These are phyloP conservation scores for Jordanella pulchra DNA, from an alignment of 2,797 vertebrate species.

Conservation along the genomic window DNA sequence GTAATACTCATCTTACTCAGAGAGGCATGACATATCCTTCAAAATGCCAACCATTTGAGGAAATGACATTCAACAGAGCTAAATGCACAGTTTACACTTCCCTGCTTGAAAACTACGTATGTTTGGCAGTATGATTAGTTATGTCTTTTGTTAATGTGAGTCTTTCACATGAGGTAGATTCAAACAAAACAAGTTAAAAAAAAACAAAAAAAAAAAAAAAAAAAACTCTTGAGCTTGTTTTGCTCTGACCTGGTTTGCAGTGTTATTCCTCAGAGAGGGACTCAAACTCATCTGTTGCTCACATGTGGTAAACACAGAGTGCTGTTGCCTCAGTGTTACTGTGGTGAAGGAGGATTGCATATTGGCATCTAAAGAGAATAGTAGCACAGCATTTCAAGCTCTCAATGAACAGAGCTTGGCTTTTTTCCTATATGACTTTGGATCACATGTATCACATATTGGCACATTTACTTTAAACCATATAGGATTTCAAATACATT, in stretches of 20 bases:
- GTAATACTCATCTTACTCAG: neutral
- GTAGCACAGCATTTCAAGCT: slow-evolving; percentile 36
- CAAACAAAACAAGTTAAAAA: neutral
- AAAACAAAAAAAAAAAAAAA: neutral
- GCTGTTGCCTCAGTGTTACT: slow-evolving; percentile 23
- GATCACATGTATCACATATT: neutral
- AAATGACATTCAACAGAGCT: neutral
- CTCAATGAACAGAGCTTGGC: slow-evolving; percentile 36
- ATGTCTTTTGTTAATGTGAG: neutral
- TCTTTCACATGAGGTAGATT: neutral
- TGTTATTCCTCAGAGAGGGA: neutral
- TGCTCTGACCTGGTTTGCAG: slow-evolving; percentile 28
- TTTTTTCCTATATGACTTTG: neutral
- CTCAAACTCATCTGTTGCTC: slow-evolving; percentile 18
- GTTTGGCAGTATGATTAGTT: slow-evolving; percentile 3
- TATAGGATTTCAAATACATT: neutral
- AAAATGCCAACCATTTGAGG: slow-evolving; percentile 3
- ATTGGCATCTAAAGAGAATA: slow-evolving; percentile 27
- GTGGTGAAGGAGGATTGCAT: slow-evolving; percentile 15
- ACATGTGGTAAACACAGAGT: slow-evolving; percentile 9
- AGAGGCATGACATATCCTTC: neutral
- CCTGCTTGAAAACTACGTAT: neutral
- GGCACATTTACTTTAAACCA: no score
- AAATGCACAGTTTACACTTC: neutral
- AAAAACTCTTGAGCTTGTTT: slow-evolving; percentile 8